A percentile compares a stretch with the other conserved stretches of the same genome.
Evolutionary conservation across 2,888 invertebrate species (phyloP).

Genomic region (Oligia latruncula): DNA sequence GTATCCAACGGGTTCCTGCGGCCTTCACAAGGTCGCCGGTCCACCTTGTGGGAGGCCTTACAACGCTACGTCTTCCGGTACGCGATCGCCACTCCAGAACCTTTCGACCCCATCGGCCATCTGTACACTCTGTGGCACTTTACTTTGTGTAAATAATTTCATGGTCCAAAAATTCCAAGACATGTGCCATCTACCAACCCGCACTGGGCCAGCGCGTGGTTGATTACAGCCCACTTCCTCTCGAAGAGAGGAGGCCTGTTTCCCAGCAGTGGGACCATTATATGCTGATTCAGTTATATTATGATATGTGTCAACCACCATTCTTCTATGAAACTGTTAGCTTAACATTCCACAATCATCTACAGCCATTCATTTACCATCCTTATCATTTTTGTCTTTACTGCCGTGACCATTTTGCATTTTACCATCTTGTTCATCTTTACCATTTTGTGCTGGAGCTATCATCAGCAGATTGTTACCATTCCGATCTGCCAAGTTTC

Average conservation of each 20-base stretch:
- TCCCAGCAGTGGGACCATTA: not conserved
- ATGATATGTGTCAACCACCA: not conserved
- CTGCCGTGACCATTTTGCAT: slow-evolving; percentile 58
- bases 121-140: too few relatives aligned
- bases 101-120: too few relatives aligned
- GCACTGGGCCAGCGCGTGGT: not conserved
- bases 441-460: slow-evolving; percentile 86
- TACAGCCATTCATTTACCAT: slow-evolving; percentile 54
- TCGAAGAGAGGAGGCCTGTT: not conserved
- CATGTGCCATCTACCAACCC: too few relatives aligned
- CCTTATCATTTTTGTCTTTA: slow-evolving; percentile 69
- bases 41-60: too few relatives aligned
- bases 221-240: too few relatives aligned
- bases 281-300: not conserved
- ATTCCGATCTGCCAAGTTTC: slow-evolving; percentile 89
- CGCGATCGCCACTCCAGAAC: too few relatives aligned
- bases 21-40: too few relatives aligned
- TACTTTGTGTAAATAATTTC: too few relatives aligned
- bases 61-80: too few relatives aligned
- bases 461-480: slow-evolving; percentile 93
- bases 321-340: too few relatives aligned
- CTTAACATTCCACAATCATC: not conserved
- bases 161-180: too few relatives aligned
- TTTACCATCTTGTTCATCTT: slow-evolving; percentile 74
- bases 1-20: too few relatives aligned